Evolutionary conservation across 2,888 invertebrate species (phyloP).

Genomic region (Eilema depressum): DNA sequence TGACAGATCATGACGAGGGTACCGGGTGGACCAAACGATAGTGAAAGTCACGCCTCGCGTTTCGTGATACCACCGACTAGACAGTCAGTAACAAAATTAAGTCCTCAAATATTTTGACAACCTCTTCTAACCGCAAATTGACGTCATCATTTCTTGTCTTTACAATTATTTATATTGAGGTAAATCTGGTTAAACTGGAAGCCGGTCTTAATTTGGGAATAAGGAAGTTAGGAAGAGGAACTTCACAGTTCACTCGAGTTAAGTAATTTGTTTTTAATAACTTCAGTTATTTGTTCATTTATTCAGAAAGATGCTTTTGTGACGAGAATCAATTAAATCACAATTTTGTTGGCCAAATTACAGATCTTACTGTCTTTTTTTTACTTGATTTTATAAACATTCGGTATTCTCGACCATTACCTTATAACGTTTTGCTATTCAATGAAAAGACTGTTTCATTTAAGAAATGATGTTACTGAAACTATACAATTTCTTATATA

Average conservation of each 20-base stretch:
- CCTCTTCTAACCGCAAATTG: not conserved
- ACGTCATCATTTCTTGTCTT: not conserved
- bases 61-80: not conserved
- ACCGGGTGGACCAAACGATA: not conserved
- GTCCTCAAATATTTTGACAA: not conserved
- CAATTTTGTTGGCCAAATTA: too few species aligned
- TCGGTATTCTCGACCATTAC: too few species aligned
- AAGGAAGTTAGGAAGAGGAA: not conserved
- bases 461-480: too few species aligned
- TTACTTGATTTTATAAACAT: too few species aligned
- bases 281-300: not conserved
- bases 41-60: not conserved
- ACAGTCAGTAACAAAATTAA: not conserved
- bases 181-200: not conserved
- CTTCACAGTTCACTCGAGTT: not conserved
- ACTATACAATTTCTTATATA: too few species aligned
- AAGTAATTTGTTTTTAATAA: constrained; percentile 2
- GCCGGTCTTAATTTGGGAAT: not conserved
- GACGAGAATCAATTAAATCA: too few species aligned
- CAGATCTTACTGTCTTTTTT: too few species aligned
- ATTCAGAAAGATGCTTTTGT: not conserved
- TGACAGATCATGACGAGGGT: not conserved
- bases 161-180: not conserved
- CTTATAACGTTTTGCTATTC: too few species aligned
- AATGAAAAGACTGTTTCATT: too few species aligned